A percentile compares a stretch with the other conserved stretches of the same genome.
phyloP scores from a whole-genome alignment of 92 coral and sea anemone species.

The Porites evermanni region DNA sequence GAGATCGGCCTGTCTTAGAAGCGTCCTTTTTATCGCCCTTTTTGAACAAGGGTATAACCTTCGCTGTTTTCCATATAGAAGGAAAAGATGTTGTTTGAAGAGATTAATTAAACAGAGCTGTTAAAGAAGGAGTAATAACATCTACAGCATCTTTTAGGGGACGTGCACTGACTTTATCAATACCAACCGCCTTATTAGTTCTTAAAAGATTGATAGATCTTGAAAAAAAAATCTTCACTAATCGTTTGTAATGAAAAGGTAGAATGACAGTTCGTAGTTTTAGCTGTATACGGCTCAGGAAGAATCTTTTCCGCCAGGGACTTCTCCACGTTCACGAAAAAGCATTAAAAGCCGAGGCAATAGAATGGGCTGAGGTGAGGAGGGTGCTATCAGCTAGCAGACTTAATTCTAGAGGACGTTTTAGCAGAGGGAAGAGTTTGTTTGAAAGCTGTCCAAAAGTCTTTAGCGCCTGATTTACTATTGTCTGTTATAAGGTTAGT shows the following conservation, averaged over 20 bases:
- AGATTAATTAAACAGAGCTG: not conserved
- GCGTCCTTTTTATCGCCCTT: no score
- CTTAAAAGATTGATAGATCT: conserved; percentile 48
- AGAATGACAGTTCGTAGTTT: not conserved
- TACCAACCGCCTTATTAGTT: conserved; percentile 31
- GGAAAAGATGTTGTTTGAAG: not conserved
- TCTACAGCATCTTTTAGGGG: no score
- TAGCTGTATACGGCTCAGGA: not conserved
- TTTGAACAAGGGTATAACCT: not conserved
- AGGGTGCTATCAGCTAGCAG: not conserved
- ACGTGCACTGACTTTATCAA: no score
- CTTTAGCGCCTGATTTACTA: no score
- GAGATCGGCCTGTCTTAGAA: no score
- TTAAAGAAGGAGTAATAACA: not conserved
- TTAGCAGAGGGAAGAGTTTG: no score
- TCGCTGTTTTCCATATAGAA: not conserved
- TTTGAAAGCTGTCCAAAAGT: no score
- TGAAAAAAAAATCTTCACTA: conserved; percentile 13
- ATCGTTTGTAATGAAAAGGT: conserved; percentile 11
- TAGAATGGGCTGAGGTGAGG: conserved; percentile 8
- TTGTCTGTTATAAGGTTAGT: no score
- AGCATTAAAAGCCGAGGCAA: not conserved
- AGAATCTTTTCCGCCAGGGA: not conserved
- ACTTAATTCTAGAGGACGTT: no score
- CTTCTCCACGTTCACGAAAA: not conserved